These are phyloP conservation scores for Thalassoma bifasciatum DNA, from an alignment of 2,113 vertebrate species.

Conservation along the genomic window DNA sequence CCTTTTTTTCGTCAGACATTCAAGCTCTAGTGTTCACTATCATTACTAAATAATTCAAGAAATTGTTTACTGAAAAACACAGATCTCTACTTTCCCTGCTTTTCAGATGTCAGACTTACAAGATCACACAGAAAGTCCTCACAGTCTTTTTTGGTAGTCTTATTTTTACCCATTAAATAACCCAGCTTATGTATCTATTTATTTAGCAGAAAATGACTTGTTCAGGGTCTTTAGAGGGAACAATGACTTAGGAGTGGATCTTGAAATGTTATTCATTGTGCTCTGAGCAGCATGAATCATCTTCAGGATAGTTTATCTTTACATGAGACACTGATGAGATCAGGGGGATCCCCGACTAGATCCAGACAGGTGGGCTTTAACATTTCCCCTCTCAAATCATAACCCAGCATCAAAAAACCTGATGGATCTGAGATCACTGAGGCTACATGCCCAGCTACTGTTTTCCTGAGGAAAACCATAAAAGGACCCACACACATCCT, in stretches of 20 bases:
- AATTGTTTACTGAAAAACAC: no score
- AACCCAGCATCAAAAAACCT: slow-evolving; percentile 29
- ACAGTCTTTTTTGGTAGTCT: no score
- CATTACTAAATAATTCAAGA: no score
- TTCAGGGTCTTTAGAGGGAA: not conserved
- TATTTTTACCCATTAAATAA: no score
- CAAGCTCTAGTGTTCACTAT: no score
- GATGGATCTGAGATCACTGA: slow-evolving; percentile 54
- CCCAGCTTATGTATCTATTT: not conserved
- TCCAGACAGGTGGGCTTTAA: slow-evolving; percentile 46
- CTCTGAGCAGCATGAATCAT: slow-evolving; percentile 3
- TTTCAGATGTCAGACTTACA: no score
- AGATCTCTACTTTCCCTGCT: no score
- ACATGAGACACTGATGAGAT: slow-evolving; percentile 17
- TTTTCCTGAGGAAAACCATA: slow-evolving; percentile 65
- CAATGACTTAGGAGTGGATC: slow-evolving; percentile 12
- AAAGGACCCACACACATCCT: slow-evolving; percentile 77
- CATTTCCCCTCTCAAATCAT: slow-evolving; percentile 47
- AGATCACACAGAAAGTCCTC: no score
- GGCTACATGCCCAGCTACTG: slow-evolving; percentile 55
- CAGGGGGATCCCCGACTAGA: slow-evolving; percentile 24
- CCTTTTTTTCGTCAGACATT: no score
- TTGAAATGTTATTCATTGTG: not conserved
- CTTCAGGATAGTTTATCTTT: slow-evolving; percentile 25
- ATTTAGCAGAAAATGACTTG: not conserved